Percentiles rank a stretch among this genome's conserved stretches.
These are phyloP conservation scores for Uromys caudimaculatus DNA, from an alignment of 2,797 vertebrate genomes.

Conservation along the genomic window DNA sequence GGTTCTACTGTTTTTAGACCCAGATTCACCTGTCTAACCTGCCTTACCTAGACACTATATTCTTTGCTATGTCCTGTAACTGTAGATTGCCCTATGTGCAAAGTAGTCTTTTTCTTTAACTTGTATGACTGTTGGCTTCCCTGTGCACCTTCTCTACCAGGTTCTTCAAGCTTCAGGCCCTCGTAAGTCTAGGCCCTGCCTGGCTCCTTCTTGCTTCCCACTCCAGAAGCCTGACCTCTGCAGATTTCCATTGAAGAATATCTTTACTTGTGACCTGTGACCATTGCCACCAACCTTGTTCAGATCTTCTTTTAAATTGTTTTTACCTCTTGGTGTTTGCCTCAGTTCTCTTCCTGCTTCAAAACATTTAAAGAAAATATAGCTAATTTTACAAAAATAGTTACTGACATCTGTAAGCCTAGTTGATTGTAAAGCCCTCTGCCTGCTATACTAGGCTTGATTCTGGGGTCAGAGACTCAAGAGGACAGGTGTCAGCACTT, in stretches of 20 bases:
- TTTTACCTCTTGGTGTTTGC: conserved; percentile 2
- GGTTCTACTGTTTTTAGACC: not conserved
- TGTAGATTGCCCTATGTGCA: not conserved
- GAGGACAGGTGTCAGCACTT: not conserved
- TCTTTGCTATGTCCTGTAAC: not conserved
- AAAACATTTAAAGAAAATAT: not conserved
- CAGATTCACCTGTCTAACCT: not conserved
- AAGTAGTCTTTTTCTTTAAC: not conserved
- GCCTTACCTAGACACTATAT: not conserved
- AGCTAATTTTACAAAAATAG: not conserved
- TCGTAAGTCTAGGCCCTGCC: not conserved
- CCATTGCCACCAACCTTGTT: not conserved
- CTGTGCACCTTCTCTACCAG: not conserved
- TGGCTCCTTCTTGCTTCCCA: not conserved
- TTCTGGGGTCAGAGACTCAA: not conserved
- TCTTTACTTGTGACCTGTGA: not conserved
- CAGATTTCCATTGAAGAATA: not conserved
- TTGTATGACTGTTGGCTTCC: not conserved
- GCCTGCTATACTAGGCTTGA: not conserved
- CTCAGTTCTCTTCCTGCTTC: not conserved
- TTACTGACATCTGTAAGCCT: not conserved
- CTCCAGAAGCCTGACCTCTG: not conserved
- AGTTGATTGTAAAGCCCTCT: not conserved
- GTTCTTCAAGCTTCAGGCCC: not conserved
- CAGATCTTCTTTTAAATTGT: not conserved